phyloP scores from a whole-genome alignment of 2,113 vertebrate genomes.

The Scomber scombrus region DNA sequence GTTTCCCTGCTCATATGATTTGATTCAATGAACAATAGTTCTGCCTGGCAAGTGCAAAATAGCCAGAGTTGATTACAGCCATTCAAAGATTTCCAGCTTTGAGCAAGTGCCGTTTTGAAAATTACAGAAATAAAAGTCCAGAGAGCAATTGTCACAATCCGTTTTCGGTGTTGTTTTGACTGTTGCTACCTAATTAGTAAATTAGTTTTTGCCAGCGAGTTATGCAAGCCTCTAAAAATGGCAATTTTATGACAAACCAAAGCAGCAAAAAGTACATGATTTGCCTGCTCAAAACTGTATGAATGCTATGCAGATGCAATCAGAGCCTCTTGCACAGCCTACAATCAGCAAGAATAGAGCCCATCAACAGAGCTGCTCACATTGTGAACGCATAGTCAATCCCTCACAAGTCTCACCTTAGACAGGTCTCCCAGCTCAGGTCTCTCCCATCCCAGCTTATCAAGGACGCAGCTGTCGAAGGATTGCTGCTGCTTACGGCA shows the following conservation, averaged over 20 bases:
- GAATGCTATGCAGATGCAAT: slow-evolving; percentile 56
- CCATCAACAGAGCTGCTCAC: slow-evolving; percentile 41
- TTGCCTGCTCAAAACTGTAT: slow-evolving; percentile 29
- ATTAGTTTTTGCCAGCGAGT: background rate
- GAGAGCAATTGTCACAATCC: slow-evolving; percentile 21
- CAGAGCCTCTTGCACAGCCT: slow-evolving; percentile 47
- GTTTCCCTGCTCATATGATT: slow-evolving; percentile 23
- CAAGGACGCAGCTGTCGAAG: slow-evolving; percentile 96
- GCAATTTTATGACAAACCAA: slow-evolving; percentile 21
- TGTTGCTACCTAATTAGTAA: slow-evolving; percentile 20
- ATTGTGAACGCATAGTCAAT: slow-evolving; percentile 37
- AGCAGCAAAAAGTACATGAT: slow-evolving; percentile 26
- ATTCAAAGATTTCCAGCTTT: slow-evolving; percentile 21
- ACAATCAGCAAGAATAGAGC: slow-evolving; percentile 58
- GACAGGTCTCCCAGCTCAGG: slow-evolving; percentile 94
- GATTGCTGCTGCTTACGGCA: slow-evolving; percentile 91
- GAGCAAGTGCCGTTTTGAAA: slow-evolving; percentile 5
- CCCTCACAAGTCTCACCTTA: slow-evolving; percentile 87
- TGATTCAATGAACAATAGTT: slow-evolving; percentile 27
- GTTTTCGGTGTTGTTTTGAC: slow-evolving; percentile 26
- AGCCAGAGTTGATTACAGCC: slow-evolving; percentile 42
- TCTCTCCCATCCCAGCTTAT: slow-evolving; percentile 95
- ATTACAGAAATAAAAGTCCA: slow-evolving; percentile 21
- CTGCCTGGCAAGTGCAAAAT: slow-evolving; percentile 12
- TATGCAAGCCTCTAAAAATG: slow-evolving; percentile 20